Evolutionary conservation across 2,113 vertebrate species (phyloP).

Genomic region (Gracilinanus agilis): DNA sequence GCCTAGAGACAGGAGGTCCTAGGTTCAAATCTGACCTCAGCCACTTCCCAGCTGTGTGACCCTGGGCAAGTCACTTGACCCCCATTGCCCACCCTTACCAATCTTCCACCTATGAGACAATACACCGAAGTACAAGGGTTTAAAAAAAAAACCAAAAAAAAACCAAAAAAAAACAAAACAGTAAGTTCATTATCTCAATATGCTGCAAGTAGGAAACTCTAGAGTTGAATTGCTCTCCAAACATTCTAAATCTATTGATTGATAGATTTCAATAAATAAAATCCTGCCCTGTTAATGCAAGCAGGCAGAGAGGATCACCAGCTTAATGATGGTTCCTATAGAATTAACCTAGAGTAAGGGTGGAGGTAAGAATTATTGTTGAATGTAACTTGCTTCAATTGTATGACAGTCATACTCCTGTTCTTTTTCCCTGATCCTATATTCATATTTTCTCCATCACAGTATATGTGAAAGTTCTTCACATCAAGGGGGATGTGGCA

Average conservation of each 20-base stretch:
- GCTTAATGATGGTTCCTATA: not conserved
- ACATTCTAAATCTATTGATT: not conserved
- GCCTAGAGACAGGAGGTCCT: too few relatives aligned
- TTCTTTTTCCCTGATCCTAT: not conserved
- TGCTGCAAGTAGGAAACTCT: not conserved
- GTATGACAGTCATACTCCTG: not conserved
- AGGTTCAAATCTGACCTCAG: too few relatives aligned
- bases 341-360: not conserved
- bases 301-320: not conserved
- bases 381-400: not conserved
- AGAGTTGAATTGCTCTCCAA: not conserved
- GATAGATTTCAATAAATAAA: not conserved
- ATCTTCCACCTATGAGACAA: too few relatives aligned
- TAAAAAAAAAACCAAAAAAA: too few relatives aligned
- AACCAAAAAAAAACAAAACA: too few relatives aligned
- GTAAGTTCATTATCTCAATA: not conserved
- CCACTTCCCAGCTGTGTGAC: too few relatives aligned
- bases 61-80: too few relatives aligned
- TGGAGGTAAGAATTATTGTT: not conserved
- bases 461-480: not conserved
- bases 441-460: not conserved
- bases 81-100: too few relatives aligned
- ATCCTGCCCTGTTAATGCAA: not conserved
- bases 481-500: not conserved
- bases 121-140: too few relatives aligned